Conservation (phyloP, 2,113 vertebrate genomes). For the Forbesichthys papilliferus region DNA sequence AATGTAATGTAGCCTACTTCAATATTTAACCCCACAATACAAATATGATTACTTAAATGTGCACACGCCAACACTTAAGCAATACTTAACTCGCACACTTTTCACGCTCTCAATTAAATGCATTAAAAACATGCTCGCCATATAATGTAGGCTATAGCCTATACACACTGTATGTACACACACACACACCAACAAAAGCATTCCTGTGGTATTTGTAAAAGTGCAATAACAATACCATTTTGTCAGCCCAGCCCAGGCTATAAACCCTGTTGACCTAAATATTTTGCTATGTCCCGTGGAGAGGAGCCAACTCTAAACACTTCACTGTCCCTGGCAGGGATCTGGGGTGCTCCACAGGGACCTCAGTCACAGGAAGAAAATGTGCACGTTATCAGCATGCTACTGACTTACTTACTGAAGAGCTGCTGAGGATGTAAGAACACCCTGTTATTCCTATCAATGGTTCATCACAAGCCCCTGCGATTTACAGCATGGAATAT, state of each 20-base stretch:
- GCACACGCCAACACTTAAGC: too few species aligned
- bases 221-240: slow-evolving; percentile 67
- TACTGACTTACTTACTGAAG: slow-evolving; percentile 47
- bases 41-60: too few species aligned
- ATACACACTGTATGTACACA: slow-evolving; percentile 33
- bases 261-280: slow-evolving; percentile 57
- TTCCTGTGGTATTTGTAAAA: slow-evolving; percentile 72
- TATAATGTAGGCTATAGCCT: not conserved
- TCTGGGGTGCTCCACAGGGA: not conserved
- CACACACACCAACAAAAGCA: slow-evolving; percentile 56
- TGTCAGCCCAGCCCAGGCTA: slow-evolving; percentile 45
- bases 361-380: not conserved
- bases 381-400: not conserved
- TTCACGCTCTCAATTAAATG: too few species aligned
- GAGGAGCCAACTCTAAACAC: slow-evolving; percentile 61
- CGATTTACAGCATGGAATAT: not conserved
- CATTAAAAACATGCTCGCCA: too few species aligned
- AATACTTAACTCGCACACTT: too few species aligned
- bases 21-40: too few species aligned
- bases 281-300: slow-evolving; percentile 40
- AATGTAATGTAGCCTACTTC: too few species aligned
- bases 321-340: slow-evolving; percentile 29
- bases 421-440: slow-evolving; percentile 48
- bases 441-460: slow-evolving; percentile 40
- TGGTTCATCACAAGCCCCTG: slow-evolving; percentile 19